Percentiles rank a stretch among this genome's conserved stretches.
These are phyloP conservation scores for Pantherophis alleghaniensis DNA, from an alignment of 2,797 vertebrate genomes.

Conservation along the genomic window DNA sequence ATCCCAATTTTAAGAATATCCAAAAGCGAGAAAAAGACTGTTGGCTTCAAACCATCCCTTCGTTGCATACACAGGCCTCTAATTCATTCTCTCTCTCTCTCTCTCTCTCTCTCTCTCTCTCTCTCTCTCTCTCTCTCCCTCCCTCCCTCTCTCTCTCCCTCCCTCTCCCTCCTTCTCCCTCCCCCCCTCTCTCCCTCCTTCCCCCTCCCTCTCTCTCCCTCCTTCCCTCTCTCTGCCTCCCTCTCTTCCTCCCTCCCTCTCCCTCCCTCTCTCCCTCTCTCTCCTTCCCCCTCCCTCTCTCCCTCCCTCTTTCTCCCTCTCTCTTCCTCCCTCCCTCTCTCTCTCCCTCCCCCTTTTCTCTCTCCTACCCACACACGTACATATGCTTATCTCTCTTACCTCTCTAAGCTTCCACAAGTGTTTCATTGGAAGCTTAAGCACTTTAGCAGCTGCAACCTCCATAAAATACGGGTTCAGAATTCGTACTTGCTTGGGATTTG, in stretches of 20 bases:
- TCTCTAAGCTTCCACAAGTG: conserved; percentile 73
- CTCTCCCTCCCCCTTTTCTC: neutral
- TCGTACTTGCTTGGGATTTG: conserved; percentile 76
- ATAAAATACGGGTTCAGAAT: conserved; percentile 91
- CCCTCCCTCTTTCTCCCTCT: too few species aligned
- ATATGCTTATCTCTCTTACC: conserved; percentile 66
- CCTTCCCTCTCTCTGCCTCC: too few species aligned
- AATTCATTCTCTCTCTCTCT: neutral
- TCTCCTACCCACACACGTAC: neutral
- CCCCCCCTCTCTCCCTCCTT: too few species aligned
- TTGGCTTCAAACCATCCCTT: neutral
- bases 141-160: too few species aligned
- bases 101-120: too few species aligned
- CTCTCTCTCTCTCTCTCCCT: too few species aligned
- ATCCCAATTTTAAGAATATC: neutral
- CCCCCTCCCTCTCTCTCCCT: too few species aligned
- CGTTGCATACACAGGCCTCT: neutral
- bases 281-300: neutral
- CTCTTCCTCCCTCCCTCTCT: too few species aligned
- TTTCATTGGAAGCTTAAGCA: conserved; percentile 79
- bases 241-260: too few species aligned
- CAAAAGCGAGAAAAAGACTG: neutral
- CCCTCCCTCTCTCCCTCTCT: rapidly evolving
- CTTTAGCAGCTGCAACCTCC: conserved; percentile 82
- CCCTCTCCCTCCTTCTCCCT: too few species aligned